Evolutionary conservation across 2,113 vertebrate species (phyloP).

Genomic region (Crotalus tigris): DNA sequence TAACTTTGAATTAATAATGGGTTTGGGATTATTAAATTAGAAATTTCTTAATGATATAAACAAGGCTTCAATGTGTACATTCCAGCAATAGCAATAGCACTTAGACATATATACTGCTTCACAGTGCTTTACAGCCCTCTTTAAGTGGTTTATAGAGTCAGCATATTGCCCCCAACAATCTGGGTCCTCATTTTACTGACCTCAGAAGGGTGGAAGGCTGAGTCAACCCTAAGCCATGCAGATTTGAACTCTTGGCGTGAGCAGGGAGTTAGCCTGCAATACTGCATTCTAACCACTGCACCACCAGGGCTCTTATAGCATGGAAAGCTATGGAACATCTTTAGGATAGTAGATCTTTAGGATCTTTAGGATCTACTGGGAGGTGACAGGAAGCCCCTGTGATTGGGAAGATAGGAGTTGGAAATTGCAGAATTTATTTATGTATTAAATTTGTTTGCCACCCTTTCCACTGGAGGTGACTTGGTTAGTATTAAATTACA

Average conservation of each 20-base stretch:
- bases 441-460: background rate
- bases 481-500: background rate
- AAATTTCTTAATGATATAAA: background rate
- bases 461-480: background rate
- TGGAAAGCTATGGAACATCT: background rate
- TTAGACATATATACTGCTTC: background rate
- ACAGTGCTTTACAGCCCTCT: background rate
- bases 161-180: background rate
- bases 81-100: background rate
- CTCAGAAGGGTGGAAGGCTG: background rate
- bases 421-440: background rate
- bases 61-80: background rate
- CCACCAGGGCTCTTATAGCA: background rate
- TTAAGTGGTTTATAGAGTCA: background rate
- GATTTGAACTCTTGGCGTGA: background rate
- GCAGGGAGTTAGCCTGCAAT: background rate
- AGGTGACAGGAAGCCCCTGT: background rate
- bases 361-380: background rate
- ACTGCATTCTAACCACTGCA: background rate
- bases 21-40: conserved; percentile 3
- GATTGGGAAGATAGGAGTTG: background rate
- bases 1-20: conserved; percentile 27
- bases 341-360: background rate
- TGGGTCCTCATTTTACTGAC: background rate
- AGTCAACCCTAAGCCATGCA: background rate